Evolutionary conservation across 30 jellyfish, hydroid and myxozoan species (phyloP).

Genomic region (Turritopsis dohrnii): DNA sequence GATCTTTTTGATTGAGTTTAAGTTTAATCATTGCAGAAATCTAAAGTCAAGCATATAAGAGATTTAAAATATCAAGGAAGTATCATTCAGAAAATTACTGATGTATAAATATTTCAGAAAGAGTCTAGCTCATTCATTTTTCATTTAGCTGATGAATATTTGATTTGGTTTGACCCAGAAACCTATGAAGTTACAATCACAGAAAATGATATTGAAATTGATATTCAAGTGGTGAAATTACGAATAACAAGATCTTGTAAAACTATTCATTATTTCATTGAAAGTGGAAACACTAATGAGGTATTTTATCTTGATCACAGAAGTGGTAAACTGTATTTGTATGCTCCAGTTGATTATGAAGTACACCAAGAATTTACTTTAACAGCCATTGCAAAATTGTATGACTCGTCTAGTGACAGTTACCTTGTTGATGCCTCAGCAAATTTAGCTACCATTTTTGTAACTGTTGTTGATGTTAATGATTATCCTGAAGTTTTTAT

Average conservation of each 20-base stretch:
- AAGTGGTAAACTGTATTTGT: not conserved
- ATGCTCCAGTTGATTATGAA: not conserved
- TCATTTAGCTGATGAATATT: not conserved
- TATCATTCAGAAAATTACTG: not conserved
- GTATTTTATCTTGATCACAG: not conserved
- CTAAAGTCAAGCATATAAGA: too few species aligned
- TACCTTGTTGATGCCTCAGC: slow-evolving; percentile 1
- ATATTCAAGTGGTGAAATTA: not conserved
- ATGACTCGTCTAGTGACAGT: not conserved
- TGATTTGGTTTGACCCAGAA: slow-evolving; percentile 12
- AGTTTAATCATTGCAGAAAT: too few species aligned
- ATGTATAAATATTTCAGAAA: too few species aligned
- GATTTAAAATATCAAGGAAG: too few species aligned
- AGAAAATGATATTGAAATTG: not conserved
- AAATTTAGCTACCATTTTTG: not conserved
- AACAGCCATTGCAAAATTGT: not conserved
- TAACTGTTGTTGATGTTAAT: not conserved
- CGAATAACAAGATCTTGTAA: not conserved
- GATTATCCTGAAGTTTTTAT: not conserved
- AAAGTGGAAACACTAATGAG: not conserved
- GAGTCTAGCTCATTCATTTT: too few species aligned
- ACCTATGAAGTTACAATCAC: not conserved
- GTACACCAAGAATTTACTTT: not conserved
- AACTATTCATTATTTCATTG: not conserved
- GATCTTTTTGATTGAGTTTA: too few species aligned